Evolutionary conservation across 2,888 invertebrate genomes (phyloP).

Genomic region (Dysmachus trigonus): DNA sequence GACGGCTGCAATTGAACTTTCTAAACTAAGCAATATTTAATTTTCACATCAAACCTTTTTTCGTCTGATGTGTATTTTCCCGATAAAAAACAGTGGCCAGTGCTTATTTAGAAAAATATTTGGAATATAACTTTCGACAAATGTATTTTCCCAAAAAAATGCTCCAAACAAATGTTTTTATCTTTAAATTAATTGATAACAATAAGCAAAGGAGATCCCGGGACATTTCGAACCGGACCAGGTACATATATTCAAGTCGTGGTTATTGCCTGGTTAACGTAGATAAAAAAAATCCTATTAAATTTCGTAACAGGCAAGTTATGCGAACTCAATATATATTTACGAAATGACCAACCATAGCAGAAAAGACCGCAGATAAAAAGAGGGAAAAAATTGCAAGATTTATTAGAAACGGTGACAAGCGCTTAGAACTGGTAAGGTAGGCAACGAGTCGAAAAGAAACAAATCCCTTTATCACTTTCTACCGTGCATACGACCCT

Average conservation of each 20-base stretch:
- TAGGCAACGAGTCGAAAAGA: background rate
- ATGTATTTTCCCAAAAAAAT: no score
- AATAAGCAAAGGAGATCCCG: no score
- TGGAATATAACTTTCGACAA: no score
- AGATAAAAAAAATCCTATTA: background rate
- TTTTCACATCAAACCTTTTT: no score
- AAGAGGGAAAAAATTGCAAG: background rate
- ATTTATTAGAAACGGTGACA: background rate
- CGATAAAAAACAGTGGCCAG: no score
- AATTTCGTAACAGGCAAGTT: background rate
- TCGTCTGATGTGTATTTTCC: no score
- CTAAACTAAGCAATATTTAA: no score
- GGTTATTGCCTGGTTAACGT: background rate
- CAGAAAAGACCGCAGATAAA: background rate
- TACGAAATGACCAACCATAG: background rate
- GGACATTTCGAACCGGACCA: no score
- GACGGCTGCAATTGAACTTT: no score
- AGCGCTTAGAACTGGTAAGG: background rate
- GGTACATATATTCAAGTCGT: background rate
- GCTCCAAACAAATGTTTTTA: no score
- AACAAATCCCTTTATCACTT: background rate
- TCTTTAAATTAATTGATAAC: no score
- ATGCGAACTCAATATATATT: background rate
- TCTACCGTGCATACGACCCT: background rate
- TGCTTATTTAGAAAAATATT: no score